phyloP scores from a whole-genome alignment of 1,140 invertebrate genomes.

The Drosophila rufa region DNA sequence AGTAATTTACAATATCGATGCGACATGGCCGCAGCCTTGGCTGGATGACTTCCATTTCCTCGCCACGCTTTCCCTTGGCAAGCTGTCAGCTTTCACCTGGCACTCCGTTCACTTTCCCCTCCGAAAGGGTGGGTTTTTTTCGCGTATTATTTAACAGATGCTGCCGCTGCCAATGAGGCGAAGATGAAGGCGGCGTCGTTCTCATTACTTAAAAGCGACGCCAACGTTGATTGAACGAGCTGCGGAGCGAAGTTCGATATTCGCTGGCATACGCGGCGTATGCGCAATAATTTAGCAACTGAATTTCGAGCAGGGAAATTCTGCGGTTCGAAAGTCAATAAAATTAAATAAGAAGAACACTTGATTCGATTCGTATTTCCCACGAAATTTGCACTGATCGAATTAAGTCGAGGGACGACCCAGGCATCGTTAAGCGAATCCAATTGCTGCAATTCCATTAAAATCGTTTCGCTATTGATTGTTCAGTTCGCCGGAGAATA shows the following conservation, averaged over 20 bases:
- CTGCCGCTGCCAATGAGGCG: constrained; percentile 50
- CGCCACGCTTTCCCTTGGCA: constrained; percentile 12
- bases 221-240: constrained; percentile 37
- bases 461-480: constrained; percentile 33
- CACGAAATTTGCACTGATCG: constrained; percentile 12
- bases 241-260: background rate
- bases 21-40: constrained; percentile 42
- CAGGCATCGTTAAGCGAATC: constrained; percentile 24
- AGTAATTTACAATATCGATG: constrained; percentile 54
- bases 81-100: constrained; percentile 21
- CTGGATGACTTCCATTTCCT: constrained; percentile 43
- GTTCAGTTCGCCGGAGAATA: constrained; percentile 15
- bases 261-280: constrained; percentile 16
- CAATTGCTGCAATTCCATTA: constrained; percentile 36
- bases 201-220: constrained; percentile 53
- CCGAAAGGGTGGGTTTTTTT: background rate
- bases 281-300: constrained; percentile 27
- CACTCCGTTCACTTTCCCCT: background rate
- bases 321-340: constrained; percentile 32
- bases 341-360: constrained; percentile 24
- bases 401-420: constrained; percentile 22
- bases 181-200: constrained; percentile 36
- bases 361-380: constrained; percentile 21
- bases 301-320: constrained; percentile 6
- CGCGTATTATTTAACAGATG: constrained; percentile 44